Evolutionary conservation across 2,113 vertebrate species (phyloP), one percentile per base, ranked within the genome.

Genomic region (Eptesicus fuscus): DNA sequence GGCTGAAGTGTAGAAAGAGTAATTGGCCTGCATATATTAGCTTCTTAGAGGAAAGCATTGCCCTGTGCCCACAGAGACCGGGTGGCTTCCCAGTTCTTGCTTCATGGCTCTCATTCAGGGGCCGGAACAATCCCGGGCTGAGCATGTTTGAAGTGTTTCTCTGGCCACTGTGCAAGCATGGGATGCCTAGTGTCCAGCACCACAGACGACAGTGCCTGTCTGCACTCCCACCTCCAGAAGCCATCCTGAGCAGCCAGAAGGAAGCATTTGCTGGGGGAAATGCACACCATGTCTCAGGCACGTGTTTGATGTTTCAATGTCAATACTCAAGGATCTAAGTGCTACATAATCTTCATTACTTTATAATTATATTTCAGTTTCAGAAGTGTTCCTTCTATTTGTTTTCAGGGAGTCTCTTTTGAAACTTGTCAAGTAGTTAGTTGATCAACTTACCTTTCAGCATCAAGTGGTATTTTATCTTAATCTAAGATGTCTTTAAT

Each of bases 401-500:
- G 92, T 95, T 97, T 96, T 96, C 96, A 82, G 44, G 65, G 59
- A 93, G 37, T 93, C 42, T 94, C 91, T 95, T 92, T 94, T 79
- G 88, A 94, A 97, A 97, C 83, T 94, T 97, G 90, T 95, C 90
- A 88, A 88, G 70, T 96, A 96, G 97, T 97, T 97, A 97, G 96
- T 97, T 91, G 70, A 96, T 95, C 95, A 88, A 95, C 95, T 96
- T 97, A 96, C 95, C 92, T 97, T 96, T 93, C 69, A 95, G 93
- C 74, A 96, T 97, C 95, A 91, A 97, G 92, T 96, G 83, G 73
- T 89, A 87, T 96, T 97, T 97, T 95, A 95, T 96, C 95, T 97
- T 97, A 97, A 97, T 97, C 96, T 96, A 95, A 95, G 86, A 91
- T 96, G 93, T 95, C 91, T 95, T 97, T 96, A 96, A 93, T 95